A percentile compares a stretch with the other conserved stretches of the same genome.
Conservation (phyloP, 2,888 invertebrate genomes). For the Catocala fraxini region DNA sequence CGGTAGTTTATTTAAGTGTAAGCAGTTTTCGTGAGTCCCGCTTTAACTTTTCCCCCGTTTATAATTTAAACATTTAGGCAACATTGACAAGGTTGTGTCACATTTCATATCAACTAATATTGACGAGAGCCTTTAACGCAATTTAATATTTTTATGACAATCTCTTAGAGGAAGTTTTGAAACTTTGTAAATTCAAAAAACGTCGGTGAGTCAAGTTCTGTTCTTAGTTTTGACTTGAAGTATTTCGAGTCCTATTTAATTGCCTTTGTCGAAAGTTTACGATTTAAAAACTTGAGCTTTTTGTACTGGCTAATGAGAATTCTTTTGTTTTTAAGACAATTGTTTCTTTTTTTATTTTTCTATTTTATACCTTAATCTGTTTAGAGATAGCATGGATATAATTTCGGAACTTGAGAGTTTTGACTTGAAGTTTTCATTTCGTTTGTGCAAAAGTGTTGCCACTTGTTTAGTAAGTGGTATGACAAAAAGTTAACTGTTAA, state of each 20-base stretch:
- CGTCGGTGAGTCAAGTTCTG: slow-evolving; percentile 22
- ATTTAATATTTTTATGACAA: slow-evolving; percentile 49
- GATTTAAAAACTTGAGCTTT: slow-evolving; percentile 45
- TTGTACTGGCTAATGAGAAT: slow-evolving; percentile 43
- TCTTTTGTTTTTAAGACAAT: slow-evolving; percentile 44
- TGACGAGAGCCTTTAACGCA: slow-evolving; percentile 13
- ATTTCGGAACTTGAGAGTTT: no score
- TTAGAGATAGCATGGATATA: neutral
- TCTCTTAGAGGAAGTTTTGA: slow-evolving; percentile 20
- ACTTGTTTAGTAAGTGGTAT: neutral
- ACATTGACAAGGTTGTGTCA: no score
- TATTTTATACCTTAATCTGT: neutral
- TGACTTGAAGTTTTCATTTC: no score
- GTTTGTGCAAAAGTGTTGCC: no score
- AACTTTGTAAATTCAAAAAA: slow-evolving; percentile 37
- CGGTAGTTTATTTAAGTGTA: no score
- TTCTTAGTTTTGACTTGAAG: slow-evolving; percentile 40
- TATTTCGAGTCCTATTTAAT: slow-evolving; percentile 44
- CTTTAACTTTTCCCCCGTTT: no score
- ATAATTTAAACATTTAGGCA: no score
- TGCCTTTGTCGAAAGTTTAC: slow-evolving; percentile 47
- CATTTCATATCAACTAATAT: neutral
- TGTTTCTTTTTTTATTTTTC: slow-evolving; percentile 5
- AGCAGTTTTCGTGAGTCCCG: no score
- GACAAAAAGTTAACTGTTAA: neutral